Percentiles rank a stretch among this genome's conserved stretches.
Evolutionary conservation across 2,113 vertebrate species (phyloP).

Genomic region (Tringa solitaria): DNA sequence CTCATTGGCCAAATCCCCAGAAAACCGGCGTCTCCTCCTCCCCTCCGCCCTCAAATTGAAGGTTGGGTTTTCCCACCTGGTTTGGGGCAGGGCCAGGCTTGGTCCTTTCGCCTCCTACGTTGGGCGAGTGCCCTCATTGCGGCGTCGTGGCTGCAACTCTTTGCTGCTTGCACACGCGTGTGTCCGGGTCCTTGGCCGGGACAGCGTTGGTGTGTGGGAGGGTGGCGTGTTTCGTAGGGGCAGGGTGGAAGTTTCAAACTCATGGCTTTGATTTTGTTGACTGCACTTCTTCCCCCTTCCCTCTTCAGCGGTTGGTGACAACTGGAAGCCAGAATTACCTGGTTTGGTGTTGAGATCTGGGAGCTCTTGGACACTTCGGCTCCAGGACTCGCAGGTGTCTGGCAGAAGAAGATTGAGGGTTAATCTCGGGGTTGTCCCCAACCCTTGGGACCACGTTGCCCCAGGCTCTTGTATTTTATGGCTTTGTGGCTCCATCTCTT

Average conservation of each 20-base stretch:
- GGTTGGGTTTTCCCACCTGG: background rate
- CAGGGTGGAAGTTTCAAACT: background rate
- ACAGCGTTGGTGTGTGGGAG: background rate
- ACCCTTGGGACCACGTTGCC: background rate
- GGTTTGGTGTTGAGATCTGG: background rate
- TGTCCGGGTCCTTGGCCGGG: background rate
- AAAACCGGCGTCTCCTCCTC: background rate
- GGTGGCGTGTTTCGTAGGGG: background rate
- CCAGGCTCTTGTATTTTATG: background rate
- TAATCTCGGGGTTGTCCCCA: background rate
- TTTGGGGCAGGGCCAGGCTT: background rate
- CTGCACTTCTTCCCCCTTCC: background rate
- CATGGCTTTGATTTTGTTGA: background rate
- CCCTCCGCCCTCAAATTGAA: background rate
- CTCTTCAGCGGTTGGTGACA: background rate
- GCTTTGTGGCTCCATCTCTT: background rate
- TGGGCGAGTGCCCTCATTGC: background rate
- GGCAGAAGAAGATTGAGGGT: background rate
- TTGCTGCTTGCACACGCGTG: background rate
- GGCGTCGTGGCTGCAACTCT: background rate
- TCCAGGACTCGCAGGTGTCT: background rate
- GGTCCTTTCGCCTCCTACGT: background rate
- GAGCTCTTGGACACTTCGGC: background rate
- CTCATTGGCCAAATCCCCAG: background rate
- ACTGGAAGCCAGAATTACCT: background rate